phyloP scores from a whole-genome alignment of 2,888 invertebrate genomes.

The Ligdia adustata region DNA sequence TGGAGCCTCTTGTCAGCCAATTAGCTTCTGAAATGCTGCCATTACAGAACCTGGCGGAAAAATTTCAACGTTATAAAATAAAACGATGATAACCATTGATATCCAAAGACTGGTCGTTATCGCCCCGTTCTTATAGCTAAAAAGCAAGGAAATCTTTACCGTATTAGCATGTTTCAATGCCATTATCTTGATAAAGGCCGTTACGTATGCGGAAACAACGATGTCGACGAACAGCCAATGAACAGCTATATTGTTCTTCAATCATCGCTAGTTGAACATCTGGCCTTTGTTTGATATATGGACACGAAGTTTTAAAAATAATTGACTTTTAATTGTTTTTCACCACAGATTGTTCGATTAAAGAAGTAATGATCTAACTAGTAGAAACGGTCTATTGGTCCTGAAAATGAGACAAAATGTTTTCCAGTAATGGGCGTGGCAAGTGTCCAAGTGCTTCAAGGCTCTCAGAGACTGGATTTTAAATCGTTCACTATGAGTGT shows the following conservation, averaged over 20 bases:
- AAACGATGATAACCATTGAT: slow-evolving; percentile 1
- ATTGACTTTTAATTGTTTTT: slow-evolving; percentile 5
- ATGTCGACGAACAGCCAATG: slow-evolving; percentile 31
- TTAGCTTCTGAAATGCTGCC: slow-evolving; percentile 21
- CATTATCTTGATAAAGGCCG: slow-evolving; percentile 69
- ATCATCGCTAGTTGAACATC: slow-evolving; percentile 60
- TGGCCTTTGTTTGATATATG: slow-evolving; percentile 56
- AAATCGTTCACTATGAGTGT: slow-evolving; percentile 62
- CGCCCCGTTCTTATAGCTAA: slow-evolving; percentile 32
- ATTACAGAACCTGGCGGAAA: slow-evolving; percentile 12
- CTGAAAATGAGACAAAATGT: slow-evolving; percentile 38
- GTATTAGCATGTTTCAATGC: slow-evolving; percentile 70
- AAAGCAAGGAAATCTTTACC: slow-evolving; percentile 60
- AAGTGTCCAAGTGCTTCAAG: slow-evolving; percentile 72
- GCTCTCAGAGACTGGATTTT: slow-evolving; percentile 71
- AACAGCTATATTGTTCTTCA: slow-evolving; percentile 67
- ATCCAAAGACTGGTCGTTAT: background rate
- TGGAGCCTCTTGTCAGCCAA: slow-evolving; percentile 46
- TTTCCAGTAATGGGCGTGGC: slow-evolving; percentile 73
- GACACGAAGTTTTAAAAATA: slow-evolving; percentile 15
- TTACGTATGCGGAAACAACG: slow-evolving; percentile 74
- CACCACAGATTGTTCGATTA: slow-evolving; percentile 7
- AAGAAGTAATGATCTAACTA: background rate
- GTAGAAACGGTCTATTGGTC: background rate
- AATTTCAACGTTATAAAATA: slow-evolving; percentile 16